Conservation (phyloP, 2,797 vertebrate genomes). For the Peromyscus eremicus region DNA sequence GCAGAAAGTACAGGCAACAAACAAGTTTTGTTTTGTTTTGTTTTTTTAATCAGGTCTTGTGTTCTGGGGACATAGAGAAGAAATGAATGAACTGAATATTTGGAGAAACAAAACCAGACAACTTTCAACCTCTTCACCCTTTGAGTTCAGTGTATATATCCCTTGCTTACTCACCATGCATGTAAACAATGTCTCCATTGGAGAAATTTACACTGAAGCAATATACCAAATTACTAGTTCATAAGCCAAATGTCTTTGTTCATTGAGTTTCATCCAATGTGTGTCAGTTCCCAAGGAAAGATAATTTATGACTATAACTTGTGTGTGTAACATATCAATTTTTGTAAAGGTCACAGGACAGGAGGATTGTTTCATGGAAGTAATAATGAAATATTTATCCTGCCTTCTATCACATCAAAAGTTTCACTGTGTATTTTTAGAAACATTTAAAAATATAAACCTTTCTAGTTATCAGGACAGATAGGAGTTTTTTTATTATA, state of each 20-base stretch:
- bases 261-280: not conserved
- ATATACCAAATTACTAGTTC: not conserved
- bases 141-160: not conserved
- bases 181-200: not conserved
- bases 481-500: conserved; percentile 25
- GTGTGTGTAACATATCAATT: conserved; percentile 35
- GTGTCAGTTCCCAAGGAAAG: conserved; percentile 41
- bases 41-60: not conserved
- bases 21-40: no score
- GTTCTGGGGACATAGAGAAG: no score
- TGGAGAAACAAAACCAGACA: not conserved
- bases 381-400: conserved; percentile 51
- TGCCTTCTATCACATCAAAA: not conserved
- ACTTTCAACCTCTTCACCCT: not conserved
- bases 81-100: not conserved
- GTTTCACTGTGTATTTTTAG: not conserved
- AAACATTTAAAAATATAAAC: conserved; percentile 27
- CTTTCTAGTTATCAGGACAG: conserved; percentile 1
- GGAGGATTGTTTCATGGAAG: conserved; percentile 26
- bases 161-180: not conserved
- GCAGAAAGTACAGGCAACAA: not conserved
- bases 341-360: conserved; percentile 41
- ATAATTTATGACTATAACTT: conserved; percentile 51
- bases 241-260: not conserved
- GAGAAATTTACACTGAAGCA: not conserved